Evolutionary conservation across 2,888 invertebrate species (phyloP).

Genomic region (Melinaea marsaeus): DNA sequence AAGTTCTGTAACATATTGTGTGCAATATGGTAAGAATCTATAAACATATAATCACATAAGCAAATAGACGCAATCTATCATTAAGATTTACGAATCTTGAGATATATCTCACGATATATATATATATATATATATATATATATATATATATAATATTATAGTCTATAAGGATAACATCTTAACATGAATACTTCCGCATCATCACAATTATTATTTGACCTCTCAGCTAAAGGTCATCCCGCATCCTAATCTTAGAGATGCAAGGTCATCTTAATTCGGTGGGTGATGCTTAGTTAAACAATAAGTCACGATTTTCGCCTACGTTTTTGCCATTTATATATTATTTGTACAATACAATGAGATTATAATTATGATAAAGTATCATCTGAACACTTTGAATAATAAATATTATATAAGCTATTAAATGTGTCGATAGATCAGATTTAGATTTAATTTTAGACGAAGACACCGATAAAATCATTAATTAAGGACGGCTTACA

Average conservation of each 20-base stretch:
- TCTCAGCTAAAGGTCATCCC: conserved; percentile 50
- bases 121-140: too few relatives aligned
- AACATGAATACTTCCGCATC: conserved; percentile 58
- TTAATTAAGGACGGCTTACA: too few relatives aligned
- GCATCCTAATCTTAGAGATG: conserved; percentile 49
- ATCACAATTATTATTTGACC: conserved; percentile 57
- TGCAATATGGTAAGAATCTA: too few relatives aligned
- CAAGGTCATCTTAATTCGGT: conserved; percentile 44
- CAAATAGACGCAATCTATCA: too few relatives aligned
- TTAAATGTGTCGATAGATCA: too few relatives aligned
- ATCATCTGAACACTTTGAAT: not conserved
- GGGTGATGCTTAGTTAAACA: conserved; percentile 32
- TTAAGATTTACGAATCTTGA: too few relatives aligned
- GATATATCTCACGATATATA: too few relatives aligned
- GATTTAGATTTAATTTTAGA: too few relatives aligned
- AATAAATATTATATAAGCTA: too few relatives aligned
- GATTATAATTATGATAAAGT: conserved; percentile 15
- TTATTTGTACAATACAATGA: not conserved
- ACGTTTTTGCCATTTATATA: conserved; percentile 22
- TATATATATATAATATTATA: not conserved
- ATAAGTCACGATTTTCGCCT: conserved; percentile 35
- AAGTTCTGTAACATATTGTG: too few relatives aligned
- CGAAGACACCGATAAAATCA: too few relatives aligned
- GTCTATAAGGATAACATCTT: conserved; percentile 53
- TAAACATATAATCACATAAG: too few relatives aligned